These are phyloP conservation scores for Micrasema minimum DNA, from an alignment of 1,140 invertebrate species.

Conservation along the genomic window DNA sequence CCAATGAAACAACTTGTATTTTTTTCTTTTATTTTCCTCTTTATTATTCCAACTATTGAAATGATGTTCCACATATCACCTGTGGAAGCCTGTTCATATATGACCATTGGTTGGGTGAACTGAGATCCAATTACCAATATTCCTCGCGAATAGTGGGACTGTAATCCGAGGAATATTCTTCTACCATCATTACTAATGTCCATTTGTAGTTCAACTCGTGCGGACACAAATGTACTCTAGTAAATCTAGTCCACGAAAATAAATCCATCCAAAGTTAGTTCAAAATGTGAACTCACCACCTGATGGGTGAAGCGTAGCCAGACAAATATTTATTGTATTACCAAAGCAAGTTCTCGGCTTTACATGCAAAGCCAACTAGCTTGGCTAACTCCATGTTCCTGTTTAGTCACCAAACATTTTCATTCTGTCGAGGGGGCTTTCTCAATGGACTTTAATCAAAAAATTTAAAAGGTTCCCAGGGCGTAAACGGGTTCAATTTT, in stretches of 20 bases:
- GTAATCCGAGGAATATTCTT: conserved; percentile 4
- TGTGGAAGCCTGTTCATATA: too few relatives aligned
- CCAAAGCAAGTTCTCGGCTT: neutral
- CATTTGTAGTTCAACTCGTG: neutral
- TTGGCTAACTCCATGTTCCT: conserved; percentile 10
- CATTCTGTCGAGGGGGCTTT: conserved; percentile 21
- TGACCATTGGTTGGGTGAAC: neutral
- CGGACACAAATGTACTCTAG: neutral
- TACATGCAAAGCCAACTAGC: neutral
- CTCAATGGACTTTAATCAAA: conserved; percentile 22
- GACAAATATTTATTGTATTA: too few relatives aligned
- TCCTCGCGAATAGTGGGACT: conserved; percentile 17
- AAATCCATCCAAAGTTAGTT: conserved; percentile 24
- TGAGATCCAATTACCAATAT: conserved; percentile 8
- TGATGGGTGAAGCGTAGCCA: conserved; percentile 5
- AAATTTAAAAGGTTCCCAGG: conserved; percentile 7
- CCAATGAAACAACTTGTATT: conserved; percentile 9
- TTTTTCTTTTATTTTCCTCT: neutral
- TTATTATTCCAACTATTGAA: conserved; percentile 1
- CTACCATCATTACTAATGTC: neutral
- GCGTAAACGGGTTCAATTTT: conserved; percentile 16
- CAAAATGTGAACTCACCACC: neutral
- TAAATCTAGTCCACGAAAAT: conserved; percentile 6
- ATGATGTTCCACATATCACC: too few relatives aligned
- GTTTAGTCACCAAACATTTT: conserved; percentile 1